Percentiles rank a stretch among this genome's conserved stretches.
Evolutionary conservation across 2,797 vertebrate species (phyloP).

Genomic region (Eulemur rubriventer): DNA sequence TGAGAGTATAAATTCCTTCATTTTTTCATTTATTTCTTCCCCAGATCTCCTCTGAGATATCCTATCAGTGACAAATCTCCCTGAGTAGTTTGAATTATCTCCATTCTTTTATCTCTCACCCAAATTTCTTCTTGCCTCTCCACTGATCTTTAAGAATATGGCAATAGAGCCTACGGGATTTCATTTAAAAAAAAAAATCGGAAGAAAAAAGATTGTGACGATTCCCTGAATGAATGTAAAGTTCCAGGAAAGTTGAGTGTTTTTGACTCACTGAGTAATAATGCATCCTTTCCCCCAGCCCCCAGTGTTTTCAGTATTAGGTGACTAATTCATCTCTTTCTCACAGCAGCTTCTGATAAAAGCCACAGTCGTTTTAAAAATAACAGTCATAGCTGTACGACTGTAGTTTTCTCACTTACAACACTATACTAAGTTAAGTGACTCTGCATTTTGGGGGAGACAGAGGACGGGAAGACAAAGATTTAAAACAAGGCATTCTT

Average conservation of each 20-base stretch:
- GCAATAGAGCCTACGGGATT: neutral
- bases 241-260: neutral
- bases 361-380: neutral
- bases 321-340: conserved; percentile 53
- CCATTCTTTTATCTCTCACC: neutral
- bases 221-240: neutral
- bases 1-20: neutral
- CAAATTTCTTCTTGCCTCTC: neutral
- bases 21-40: neutral
- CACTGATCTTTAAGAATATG: neutral
- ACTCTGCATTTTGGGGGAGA: neutral
- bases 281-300: neutral
- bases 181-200: neutral
- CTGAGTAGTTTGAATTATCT: neutral
- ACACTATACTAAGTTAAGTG: neutral
- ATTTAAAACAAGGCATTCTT: neutral
- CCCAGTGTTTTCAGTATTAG: neutral
- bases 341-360: neutral
- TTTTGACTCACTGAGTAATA: conserved; percentile 27
- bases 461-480: neutral
- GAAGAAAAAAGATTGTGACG: neutral
- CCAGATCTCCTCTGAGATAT: neutral
- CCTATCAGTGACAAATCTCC: neutral
- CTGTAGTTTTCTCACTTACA: neutral
- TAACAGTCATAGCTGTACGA: neutral